Conservation (phyloP, 30 jellyfish, hydroid and myxozoan species). For the Sanderia malayensis region DNA sequence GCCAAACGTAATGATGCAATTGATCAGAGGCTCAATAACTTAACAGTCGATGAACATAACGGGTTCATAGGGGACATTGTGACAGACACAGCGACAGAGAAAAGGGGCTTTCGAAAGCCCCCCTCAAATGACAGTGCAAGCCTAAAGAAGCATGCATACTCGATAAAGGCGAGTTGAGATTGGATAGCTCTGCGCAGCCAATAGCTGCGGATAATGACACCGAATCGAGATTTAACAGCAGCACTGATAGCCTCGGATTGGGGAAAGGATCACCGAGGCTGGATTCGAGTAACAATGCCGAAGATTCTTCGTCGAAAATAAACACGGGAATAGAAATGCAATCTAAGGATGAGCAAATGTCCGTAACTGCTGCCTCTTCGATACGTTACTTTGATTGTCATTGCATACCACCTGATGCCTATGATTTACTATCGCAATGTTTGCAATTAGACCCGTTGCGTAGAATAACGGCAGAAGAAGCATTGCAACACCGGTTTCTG, state of each 20-base stretch:
- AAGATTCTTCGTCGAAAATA: too few relatives aligned
- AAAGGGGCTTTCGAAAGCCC: too few relatives aligned
- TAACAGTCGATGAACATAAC: background rate
- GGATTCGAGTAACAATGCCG: too few relatives aligned
- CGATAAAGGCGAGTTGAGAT: too few relatives aligned
- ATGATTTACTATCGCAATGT: constrained; percentile 70
- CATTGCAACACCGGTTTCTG: constrained; percentile 75
- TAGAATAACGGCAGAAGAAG: constrained; percentile 92
- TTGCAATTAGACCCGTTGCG: constrained; percentile 71
- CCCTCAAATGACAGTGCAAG: background rate
- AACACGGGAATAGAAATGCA: too few relatives aligned
- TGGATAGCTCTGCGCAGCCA: background rate
- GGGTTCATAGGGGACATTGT: background rate
- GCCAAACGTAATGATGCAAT: background rate
- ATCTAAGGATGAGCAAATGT: too few relatives aligned
- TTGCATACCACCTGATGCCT: constrained; percentile 88
- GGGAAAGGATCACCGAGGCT: constrained; percentile 5
- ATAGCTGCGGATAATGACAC: background rate
- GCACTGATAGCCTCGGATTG: background rate
- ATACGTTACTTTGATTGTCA: constrained; percentile 50
- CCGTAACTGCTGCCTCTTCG: too few relatives aligned
- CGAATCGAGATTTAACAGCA: background rate
- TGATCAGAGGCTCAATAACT: background rate
- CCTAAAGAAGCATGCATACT: background rate
- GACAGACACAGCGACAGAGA: background rate